These are phyloP conservation scores for Heliconius nattereri DNA, from an alignment of 1,140 invertebrate genomes.

Conservation along the genomic window DNA sequence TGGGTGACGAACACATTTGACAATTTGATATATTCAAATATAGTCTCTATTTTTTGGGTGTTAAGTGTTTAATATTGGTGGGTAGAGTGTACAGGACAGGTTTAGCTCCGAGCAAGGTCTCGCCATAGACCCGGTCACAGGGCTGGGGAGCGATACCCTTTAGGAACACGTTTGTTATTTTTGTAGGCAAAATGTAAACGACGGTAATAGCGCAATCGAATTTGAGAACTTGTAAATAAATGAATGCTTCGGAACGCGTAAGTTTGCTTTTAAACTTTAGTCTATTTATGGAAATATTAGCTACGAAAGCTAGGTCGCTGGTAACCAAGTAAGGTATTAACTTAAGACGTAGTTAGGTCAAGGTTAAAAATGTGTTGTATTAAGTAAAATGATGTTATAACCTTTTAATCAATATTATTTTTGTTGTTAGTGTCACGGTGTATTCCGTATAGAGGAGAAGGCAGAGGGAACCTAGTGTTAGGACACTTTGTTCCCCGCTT, in stretches of 20 bases:
- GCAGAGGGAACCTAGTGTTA: too few species aligned
- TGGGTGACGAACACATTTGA: not conserved
- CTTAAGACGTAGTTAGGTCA: slow-evolving; percentile 6
- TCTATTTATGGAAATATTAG: slow-evolving; percentile 21
- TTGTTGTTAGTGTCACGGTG: too few species aligned
- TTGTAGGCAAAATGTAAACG: slow-evolving; percentile 46
- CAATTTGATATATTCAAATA: not conserved
- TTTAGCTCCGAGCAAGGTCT: slow-evolving; percentile 65
- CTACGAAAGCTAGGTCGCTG: not conserved
- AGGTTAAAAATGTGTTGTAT: not conserved
- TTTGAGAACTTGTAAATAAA: slow-evolving; percentile 31
- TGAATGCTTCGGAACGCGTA: slow-evolving; percentile 18
- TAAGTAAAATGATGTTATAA: too few species aligned
- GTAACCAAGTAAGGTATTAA: not conserved
- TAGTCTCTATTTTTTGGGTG: slow-evolving; percentile 9
- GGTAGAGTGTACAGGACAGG: slow-evolving; percentile 49
- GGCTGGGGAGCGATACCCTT: slow-evolving; percentile 46
- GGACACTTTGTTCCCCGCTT: too few species aligned
- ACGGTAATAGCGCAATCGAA: slow-evolving; percentile 36
- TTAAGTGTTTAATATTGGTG: slow-evolving; percentile 11
- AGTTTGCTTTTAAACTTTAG: slow-evolving; percentile 15
- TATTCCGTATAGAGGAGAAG: too few species aligned
- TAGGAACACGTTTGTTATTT: slow-evolving; percentile 47
- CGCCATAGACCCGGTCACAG: slow-evolving; percentile 58
- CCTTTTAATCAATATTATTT: too few species aligned